Evolutionary conservation across 2,888 invertebrate species (phyloP).

Genomic region (Leptura quadrifasciata): DNA sequence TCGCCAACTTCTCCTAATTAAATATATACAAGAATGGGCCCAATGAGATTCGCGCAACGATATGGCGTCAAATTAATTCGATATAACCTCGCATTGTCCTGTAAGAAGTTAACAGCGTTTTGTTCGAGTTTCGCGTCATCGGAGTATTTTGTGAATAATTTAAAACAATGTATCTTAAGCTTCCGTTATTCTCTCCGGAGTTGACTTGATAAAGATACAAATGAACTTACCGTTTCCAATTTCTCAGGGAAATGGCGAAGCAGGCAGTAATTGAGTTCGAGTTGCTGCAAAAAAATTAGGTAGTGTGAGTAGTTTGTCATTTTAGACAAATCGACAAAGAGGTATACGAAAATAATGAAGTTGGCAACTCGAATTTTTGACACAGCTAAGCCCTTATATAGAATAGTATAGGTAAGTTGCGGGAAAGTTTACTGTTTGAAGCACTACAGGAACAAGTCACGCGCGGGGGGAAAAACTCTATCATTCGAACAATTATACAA

Average conservation of each 20-base stretch:
- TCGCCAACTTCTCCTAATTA: neutral
- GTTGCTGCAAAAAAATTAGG: neutral
- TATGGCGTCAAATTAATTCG: neutral
- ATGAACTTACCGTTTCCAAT: constrained; percentile 3
- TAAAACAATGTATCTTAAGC: neutral
- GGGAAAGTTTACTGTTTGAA: too few species aligned
- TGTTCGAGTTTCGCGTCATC: constrained; percentile 7
- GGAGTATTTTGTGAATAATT: constrained; percentile 1
- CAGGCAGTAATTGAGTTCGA: neutral
- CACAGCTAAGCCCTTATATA: too few species aligned
- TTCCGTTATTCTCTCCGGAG: neutral
- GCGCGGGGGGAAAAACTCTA: too few species aligned
- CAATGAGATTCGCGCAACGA: neutral
- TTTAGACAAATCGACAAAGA: neutral
- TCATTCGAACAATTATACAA: too few species aligned
- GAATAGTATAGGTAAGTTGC: too few species aligned
- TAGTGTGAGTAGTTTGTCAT: neutral
- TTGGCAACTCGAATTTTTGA: too few species aligned
- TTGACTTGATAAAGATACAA: constrained; percentile 2
- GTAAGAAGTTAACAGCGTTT: neutral
- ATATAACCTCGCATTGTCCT: neutral
- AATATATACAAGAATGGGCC: neutral
- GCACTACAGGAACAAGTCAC: too few species aligned
- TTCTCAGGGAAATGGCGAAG: neutral
- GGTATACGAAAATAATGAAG: too few species aligned